Base-by-base conservation (phyloP, 2,888 invertebrate genomes). In the Lapara coniferarum region DNA sequence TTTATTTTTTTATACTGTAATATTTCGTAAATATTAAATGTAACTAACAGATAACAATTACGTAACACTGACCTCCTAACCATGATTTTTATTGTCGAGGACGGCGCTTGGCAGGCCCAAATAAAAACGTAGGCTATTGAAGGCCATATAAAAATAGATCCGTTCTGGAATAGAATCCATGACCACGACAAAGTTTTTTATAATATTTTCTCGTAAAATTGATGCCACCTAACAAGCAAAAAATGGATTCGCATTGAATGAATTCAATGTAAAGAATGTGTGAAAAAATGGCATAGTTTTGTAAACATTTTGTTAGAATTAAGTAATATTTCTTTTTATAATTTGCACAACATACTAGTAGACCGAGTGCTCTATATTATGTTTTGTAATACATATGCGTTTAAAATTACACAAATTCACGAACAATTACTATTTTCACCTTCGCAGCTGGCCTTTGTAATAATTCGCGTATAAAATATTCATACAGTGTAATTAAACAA, bases 381-480 rank as follows among this genome's bases (percentile, higher is more conserved):
- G 75, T 79, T 79, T 79, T 75, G 78, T 77, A 79, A 79, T 76
- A 68, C 66, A 70, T 74, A 74, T 71, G 72, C 74, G 75, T 73
- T 74, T 72, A 73, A 77, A 73, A 75, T 79, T 77, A 77, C 77
- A 72, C 75, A 73, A 77, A 77, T 70, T 73, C 75, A 74, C 71
- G 71, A 78, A 74, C 76, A 82, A 81, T 80, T 77, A 81, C 77
- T 72, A 78, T 78, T 83, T 82, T 86, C 82, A 83, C 87, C 87
- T 87, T 85, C 85, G 77, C 81, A 73, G 81, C 77, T 85, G 86
- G 83, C 87, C 86, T 89, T 85, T 85, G 82, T 81, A 82, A 75
- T 82, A 85, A 83, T 73, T 83, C 79, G 81, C 79, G 83, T 84
- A 82, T 84, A 81, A 86, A 88, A 88, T 89, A 87, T 89, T 87